Base-by-base conservation (phyloP, 2,797 vertebrate genomes). In the Brachyalestes nurse region DNA sequence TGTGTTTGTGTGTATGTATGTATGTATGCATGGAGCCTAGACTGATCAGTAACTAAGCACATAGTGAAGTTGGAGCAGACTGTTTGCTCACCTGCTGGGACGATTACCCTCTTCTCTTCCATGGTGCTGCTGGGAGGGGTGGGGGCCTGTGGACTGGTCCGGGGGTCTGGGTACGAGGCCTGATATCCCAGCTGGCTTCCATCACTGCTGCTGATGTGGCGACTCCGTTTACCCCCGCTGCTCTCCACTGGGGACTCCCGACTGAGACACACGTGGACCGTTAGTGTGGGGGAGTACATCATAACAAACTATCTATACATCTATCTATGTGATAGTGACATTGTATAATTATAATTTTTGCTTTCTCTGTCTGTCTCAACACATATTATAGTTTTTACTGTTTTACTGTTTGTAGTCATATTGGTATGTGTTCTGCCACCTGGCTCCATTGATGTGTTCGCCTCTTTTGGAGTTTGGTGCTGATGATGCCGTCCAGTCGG, bases 61-160 rank as follows among this genome's bases (percentile, higher is more conserved):
- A 4, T 53, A 4, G 51, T 17, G 4, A 58, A 7, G 55, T 10
- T 21, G 57, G 8, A 62, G 60, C 13, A 3, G 23, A 9, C 1
- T 1, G 25, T 38, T 40, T 38, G 40, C 88, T 91, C 79, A 95
- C 94, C 94, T 89, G 93, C 93, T 0, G 95, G 95, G 12, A 96
- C 95, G 2, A 96, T 96, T 86, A 96, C 96, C 84, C 96, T 93
- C 90, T 96, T 96, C 89, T 96, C 96, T 80, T 96, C 95, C 0
- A 90, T 91, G 89, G 77, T 58, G 51, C 79, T 92, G 86, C 87
- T 94, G 77, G 91, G 91, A 0, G 92, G 91, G 5, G 90, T 89
- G 66, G 87, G 19, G 10, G 86, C 89, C 58, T 93, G 92, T 0
- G 95, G 93, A 81, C 94, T 95, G 82, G 87, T 83, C 0, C 93